Evolutionary conservation across 2,888 invertebrate species (phyloP).

Genomic region (Tipula vernalis): DNA sequence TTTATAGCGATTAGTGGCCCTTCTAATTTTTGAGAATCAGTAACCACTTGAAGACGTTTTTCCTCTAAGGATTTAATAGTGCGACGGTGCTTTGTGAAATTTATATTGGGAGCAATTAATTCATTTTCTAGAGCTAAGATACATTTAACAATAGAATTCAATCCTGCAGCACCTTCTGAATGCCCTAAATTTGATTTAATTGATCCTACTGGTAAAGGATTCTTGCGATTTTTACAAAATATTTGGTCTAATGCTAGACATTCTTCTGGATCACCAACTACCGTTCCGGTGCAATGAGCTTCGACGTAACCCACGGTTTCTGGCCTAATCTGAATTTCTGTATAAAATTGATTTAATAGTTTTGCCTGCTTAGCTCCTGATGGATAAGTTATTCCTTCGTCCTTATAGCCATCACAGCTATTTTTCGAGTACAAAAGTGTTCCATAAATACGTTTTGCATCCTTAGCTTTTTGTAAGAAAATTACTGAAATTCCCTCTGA

Average conservation of each 20-base stretch:
- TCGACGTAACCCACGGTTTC: slow-evolving; percentile 63
- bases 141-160: slow-evolving; percentile 72
- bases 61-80: slow-evolving; percentile 49
- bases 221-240: slow-evolving; percentile 60
- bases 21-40: slow-evolving; percentile 53
- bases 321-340: slow-evolving; percentile 58
- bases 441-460: slow-evolving; percentile 54
- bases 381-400: slow-evolving; percentile 55
- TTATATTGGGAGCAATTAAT: slow-evolving; percentile 72
- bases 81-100: slow-evolving; percentile 55
- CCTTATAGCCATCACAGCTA: slow-evolving; percentile 67
- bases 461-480: slow-evolving; percentile 56
- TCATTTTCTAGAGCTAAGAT: slow-evolving; percentile 70
- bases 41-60: slow-evolving; percentile 56
- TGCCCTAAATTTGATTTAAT: slow-evolving; percentile 93
- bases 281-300: slow-evolving; percentile 74
- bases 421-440: slow-evolving; percentile 63
- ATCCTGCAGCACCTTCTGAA: slow-evolving; percentile 73
- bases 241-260: slow-evolving; percentile 67
- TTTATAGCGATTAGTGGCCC: slow-evolving; percentile 73
- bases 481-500: slow-evolving; percentile 63
- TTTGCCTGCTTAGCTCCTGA: slow-evolving; percentile 49
- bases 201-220: slow-evolving; percentile 73
- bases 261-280: slow-evolving; percentile 87
- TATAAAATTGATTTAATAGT: slow-evolving; percentile 49